Conservation (phyloP, 1,140 invertebrate genomes). For the Cotesia typhae region DNA sequence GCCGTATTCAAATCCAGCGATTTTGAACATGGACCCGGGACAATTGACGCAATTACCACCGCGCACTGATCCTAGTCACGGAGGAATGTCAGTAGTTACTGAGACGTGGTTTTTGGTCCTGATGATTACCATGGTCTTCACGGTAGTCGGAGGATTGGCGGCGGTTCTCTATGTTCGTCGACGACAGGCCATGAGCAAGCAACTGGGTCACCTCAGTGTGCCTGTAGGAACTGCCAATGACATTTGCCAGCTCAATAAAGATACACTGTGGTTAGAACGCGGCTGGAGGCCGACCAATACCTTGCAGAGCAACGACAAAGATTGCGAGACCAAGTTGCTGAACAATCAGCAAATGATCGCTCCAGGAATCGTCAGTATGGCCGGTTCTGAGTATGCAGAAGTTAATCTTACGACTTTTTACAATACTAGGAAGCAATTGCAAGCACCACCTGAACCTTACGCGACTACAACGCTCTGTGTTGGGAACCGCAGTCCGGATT, state of each 20-base stretch:
- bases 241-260: conserved; percentile 73
- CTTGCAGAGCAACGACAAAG: conserved; percentile 69
- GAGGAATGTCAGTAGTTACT: conserved; percentile 64
- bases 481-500: conserved; percentile 62
- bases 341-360: conserved; percentile 68
- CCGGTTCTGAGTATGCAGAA: conserved; percentile 78
- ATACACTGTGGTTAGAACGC: conserved; percentile 79
- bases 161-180: conserved; percentile 72
- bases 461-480: conserved; percentile 80
- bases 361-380: conserved; percentile 64
- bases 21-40: conserved; percentile 71
- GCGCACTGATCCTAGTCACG: conserved; percentile 66
- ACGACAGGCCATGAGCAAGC: conserved; percentile 70
- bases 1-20: conserved; percentile 72
- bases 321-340: conserved; percentile 72
- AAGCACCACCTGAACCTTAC: conserved; percentile 79
- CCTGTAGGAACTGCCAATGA: conserved; percentile 73
- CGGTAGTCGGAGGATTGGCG: conserved; percentile 73
- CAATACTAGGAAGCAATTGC: conserved; percentile 73
- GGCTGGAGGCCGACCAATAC: conserved; percentile 75
- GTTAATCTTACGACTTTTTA: conserved; percentile 85
- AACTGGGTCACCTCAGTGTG: conserved; percentile 72
- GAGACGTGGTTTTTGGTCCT: conserved; percentile 83
- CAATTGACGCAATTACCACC: conserved; percentile 66
- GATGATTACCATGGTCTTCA: conserved; percentile 74